Percentiles rank a stretch among this genome's conserved stretches.
phyloP scores from a whole-genome alignment of 2,888 invertebrate genomes.

The Neoaliturus tenellus region DNA sequence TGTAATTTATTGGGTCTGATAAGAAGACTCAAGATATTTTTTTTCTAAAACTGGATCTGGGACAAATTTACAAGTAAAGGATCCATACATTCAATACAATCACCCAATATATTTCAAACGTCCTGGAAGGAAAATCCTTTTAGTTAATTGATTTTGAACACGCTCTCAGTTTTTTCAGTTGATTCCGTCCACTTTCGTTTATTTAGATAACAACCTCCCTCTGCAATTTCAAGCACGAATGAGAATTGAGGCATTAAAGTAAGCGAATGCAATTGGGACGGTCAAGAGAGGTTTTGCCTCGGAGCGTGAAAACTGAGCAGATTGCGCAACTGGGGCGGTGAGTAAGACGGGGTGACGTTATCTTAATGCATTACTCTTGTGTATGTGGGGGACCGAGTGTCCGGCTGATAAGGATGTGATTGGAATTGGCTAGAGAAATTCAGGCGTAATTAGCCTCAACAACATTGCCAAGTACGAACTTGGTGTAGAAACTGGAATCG shows the following conservation, averaged over 20 bases:
- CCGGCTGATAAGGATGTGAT: not conserved
- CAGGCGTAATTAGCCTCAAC: no score
- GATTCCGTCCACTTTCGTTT: constrained; percentile 3
- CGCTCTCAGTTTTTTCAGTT: not conserved
- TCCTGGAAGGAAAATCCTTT: not conserved
- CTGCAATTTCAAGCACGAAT: not conserved
- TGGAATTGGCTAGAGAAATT: not conserved
- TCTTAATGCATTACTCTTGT: not conserved
- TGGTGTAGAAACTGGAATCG: no score
- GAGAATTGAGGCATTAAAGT: not conserved
- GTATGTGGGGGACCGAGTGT: not conserved
- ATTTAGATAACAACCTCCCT: not conserved
- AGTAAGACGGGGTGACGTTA: not conserved
- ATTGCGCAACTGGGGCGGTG: not conserved
- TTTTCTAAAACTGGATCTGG: not conserved
- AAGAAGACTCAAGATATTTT: no score
- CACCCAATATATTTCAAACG: not conserved
- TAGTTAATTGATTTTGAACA: not conserved
- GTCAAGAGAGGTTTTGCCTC: not conserved
- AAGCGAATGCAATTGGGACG: constrained; percentile 3
- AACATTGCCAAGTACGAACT: no score
- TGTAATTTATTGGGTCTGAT: no score
- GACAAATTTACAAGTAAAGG: not conserved
- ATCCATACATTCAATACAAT: not conserved
- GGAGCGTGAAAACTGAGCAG: not conserved